Percentiles rank a stretch among this genome's conserved stretches.
These are phyloP conservation scores for Lucifuga dentata DNA, from an alignment of 2,113 vertebrate genomes.

Conservation along the genomic window DNA sequence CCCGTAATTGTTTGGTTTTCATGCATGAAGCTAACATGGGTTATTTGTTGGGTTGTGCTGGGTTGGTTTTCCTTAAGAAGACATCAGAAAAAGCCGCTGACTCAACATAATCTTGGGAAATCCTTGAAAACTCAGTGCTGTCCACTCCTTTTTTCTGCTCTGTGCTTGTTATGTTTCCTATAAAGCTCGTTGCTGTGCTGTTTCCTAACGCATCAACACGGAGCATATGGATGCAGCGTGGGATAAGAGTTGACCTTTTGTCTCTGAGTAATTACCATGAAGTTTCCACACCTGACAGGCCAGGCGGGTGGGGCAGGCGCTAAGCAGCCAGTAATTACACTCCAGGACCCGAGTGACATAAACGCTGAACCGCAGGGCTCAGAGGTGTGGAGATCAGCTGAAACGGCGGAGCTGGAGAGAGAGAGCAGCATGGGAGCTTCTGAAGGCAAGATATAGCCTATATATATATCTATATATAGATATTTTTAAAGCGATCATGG, in stretches of 20 bases:
- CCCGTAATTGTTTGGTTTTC: too few species aligned
- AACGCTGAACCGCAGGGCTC: conserved; percentile 15
- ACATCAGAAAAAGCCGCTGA: too few species aligned
- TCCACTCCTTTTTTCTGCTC: too few species aligned
- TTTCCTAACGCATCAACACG: conserved; percentile 35
- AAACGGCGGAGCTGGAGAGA: conserved; percentile 15
- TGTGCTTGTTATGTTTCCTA: too few species aligned
- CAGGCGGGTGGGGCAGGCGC: conserved; percentile 70
- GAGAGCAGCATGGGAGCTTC: conserved; percentile 23
- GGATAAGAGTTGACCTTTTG: conserved; percentile 65
- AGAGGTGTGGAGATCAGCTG: conserved; percentile 24
- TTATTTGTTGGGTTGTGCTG: too few species aligned
- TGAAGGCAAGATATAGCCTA: neutral
- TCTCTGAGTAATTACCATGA: conserved; percentile 74
- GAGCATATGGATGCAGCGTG: conserved; percentile 48
- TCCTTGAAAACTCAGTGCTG: too few species aligned
- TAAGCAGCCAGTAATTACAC: conserved; percentile 72
- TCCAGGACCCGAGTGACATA: conserved; percentile 19
- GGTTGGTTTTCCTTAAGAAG: too few species aligned
- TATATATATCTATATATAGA: too few species aligned
- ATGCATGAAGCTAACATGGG: too few species aligned
- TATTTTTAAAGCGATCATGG: neutral
- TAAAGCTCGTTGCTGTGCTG: neutral
- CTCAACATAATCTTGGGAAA: too few species aligned
- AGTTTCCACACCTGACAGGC: conserved; percentile 68